Base-by-base conservation (phyloP, 2,888 invertebrate species). In the Apamea epomidion region DNA sequence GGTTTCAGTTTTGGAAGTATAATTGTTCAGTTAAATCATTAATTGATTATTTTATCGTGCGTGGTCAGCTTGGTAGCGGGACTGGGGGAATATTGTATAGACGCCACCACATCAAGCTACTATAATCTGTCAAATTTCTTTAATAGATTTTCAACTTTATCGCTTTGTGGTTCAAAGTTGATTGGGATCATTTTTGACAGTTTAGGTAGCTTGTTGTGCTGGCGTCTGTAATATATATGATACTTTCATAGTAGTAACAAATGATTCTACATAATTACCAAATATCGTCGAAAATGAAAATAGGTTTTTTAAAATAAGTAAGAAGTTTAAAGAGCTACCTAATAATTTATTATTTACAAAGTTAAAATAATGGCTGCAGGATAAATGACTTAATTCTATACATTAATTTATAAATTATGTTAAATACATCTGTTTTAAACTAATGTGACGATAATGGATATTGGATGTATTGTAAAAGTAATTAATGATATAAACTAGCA, bases 21-120 rank as follows among this genome's bases (percentile, higher is more conserved):
- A 65, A 80, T 73, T 85, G 68, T 81, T 70, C 16, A 60, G 74
- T 85, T 72, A 58, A 37, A 73, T 85, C n/a, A 64, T 73, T 81
- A 48, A 81, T 81, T 71, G 51, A 74, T 86, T 83, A 58, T 45
- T 64, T 32, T 64, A 18, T 60, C 48, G 48, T 65, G 25, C 37
- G n/a, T 25, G 32, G 42, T 32, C n/a, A 58, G 29, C 1, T 25
- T 37, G 32, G 12, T 16, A 18, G 2, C 2, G 21, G 32, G 51
- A 25, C 7, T 37, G 29, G 0, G 62, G 51, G 2, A 60, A 2
- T 32, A 51, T 42, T 60, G 6, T 16, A 25, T 14, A 48, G 48
- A 48, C 48, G 14, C 42, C 42, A 42, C 0, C 48, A 48, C 48
- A 48, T 48, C 48, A 14, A 48, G 48, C 14, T 48, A 48, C 48